Percentiles rank a stretch among this genome's conserved stretches.
Conservation (phyloP, 2,797 vertebrate species). For the Enteromius unitaeniatus region DNA sequence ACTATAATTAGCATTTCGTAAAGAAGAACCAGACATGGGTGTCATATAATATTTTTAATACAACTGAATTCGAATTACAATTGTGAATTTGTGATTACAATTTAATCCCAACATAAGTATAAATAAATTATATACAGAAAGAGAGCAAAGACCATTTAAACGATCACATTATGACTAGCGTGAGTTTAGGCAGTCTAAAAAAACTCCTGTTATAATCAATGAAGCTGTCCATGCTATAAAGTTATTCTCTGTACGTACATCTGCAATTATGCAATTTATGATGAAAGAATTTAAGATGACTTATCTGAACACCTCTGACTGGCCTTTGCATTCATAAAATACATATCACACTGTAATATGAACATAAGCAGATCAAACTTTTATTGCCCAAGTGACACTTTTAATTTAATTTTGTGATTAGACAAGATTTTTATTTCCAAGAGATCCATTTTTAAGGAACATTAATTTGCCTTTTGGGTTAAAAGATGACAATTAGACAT, state of each 20-base stretch:
- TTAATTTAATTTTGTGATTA: too few species aligned
- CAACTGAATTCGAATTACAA: neutral
- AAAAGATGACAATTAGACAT: too few species aligned
- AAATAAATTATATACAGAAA: neutral
- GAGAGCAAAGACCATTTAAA: neutral
- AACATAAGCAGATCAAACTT: neutral
- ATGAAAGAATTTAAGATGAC: neutral
- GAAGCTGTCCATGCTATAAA: neutral
- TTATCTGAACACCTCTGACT: too few species aligned
- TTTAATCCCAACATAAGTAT: neutral
- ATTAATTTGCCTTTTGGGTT: too few species aligned
- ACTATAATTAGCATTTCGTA: neutral
- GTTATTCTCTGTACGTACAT: neutral
- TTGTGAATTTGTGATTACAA: neutral
- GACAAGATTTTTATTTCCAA: too few species aligned
- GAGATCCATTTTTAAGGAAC: too few species aligned
- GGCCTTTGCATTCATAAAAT: too few species aligned
- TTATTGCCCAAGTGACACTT: neutral
- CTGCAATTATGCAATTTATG: neutral
- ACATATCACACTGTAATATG: neutral
- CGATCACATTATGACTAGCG: neutral
- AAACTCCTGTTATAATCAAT: neutral
- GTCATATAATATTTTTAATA: neutral
- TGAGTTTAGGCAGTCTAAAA: neutral
- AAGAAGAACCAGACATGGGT: neutral